Base-by-base conservation (phyloP, 2,888 invertebrate species). In the Synergus laeviventris region DNA sequence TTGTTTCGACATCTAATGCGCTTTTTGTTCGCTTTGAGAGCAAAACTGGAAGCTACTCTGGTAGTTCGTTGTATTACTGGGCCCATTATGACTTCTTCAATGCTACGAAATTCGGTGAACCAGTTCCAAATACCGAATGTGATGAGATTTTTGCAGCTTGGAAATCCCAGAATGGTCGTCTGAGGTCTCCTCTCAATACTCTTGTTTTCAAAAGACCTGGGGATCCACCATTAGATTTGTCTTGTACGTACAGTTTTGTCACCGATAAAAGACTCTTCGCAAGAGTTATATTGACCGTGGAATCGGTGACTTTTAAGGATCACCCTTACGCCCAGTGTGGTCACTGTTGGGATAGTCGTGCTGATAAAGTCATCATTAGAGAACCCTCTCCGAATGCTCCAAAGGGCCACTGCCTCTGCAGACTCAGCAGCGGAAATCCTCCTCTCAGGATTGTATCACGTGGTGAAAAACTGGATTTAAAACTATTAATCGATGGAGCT, bases 11-110 rank as follows among this genome's bases (percentile, higher is more conserved):
- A 0, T 96, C 96, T 9, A 96, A 96, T 83, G 95, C 97, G 0
- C 93, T 97, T 85, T 97, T 96, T 87, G 97, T 97, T 0, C 93
- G 97, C 81, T 97, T 97, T 89, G 97, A 97, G 86, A 97, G 97
- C 91, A 97, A 97, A 89, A 97, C 97, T 1, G 97, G 98, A 31
- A 97, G 97, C 82, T 97, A 97, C 85, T 97, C 97, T 79, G 97
- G 97, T 0, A 97, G 97, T n/a, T 97, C 97, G 0, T 92, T 98
- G 16, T 97, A 97, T 91, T 97, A 97, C 89, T 97, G 97, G 97
- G 97, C 97, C 0, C 97, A 97, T 89, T 97, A 97, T 87, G 97
- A 97, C 88, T 97, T 97, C 92, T 97, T 97, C 92, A 97, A 97
- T 90, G 97, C 97, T 86, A 97, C 96, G 0, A 94, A 95, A 74